Percentiles rank a stretch among this genome's conserved stretches.
These are phyloP conservation scores for Agrochola litura DNA, from an alignment of 2,888 invertebrate genomes.

Conservation along the genomic window DNA sequence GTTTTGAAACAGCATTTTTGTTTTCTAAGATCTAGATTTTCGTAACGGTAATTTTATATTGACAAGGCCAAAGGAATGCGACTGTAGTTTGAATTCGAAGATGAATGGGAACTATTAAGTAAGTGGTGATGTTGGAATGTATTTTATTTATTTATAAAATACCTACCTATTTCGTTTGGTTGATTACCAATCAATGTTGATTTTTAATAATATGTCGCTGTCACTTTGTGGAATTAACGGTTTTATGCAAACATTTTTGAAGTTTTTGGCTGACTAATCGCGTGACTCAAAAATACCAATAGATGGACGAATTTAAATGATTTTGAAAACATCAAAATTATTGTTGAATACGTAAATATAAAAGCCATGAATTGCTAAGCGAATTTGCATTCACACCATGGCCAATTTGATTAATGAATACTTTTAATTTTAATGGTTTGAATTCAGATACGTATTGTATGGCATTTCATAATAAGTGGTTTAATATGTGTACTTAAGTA, in stretches of 20 bases:
- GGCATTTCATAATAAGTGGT: not conserved
- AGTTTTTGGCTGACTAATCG: not conserved
- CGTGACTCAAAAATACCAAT: conserved; percentile 7
- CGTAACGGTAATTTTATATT: conserved; percentile 31
- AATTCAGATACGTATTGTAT: not conserved
- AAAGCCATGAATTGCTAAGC: not conserved
- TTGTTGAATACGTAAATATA: not conserved
- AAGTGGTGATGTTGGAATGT: conserved; percentile 3
- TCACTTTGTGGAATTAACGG: conserved; percentile 4
- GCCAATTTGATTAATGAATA: not conserved
- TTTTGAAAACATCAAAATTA: not conserved
- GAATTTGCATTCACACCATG: not conserved
- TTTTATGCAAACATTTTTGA: conserved; percentile 2
- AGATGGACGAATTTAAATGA: not conserved
- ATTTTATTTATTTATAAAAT: conserved; percentile 24
- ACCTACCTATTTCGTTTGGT: not conserved
- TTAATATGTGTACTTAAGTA: not conserved
- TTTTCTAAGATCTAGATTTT: conserved; percentile 37
- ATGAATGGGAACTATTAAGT: conserved; percentile 29
- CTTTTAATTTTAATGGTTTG: not conserved
- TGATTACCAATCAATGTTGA: conserved; percentile 26
- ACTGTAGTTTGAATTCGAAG: conserved; percentile 21
- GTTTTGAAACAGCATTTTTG: conserved; percentile 34
- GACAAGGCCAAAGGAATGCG: conserved; percentile 37
- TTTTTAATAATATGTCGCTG: conserved; percentile 21